Percentiles rank a stretch among this genome's conserved stretches.
These are phyloP conservation scores for Cottus gobio DNA, from an alignment of 2,113 vertebrate genomes.

Conservation along the genomic window DNA sequence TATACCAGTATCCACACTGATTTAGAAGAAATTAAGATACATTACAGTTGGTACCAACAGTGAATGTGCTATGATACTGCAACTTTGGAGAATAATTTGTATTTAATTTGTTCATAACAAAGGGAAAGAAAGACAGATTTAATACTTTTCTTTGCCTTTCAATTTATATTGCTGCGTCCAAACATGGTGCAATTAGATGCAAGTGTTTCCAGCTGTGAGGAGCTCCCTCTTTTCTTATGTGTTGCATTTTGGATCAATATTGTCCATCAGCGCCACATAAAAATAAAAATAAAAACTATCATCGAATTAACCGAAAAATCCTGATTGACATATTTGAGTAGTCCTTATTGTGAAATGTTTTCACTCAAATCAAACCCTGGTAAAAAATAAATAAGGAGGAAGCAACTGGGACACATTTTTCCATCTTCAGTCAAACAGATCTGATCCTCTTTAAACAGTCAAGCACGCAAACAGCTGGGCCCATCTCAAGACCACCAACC, in stretches of 20 bases:
- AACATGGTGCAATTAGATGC: background rate
- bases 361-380: background rate
- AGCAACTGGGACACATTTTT: conserved; percentile 32
- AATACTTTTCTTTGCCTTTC: background rate
- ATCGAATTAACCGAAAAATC: background rate
- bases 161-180: background rate
- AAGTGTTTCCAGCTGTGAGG: background rate
- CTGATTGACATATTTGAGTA: background rate
- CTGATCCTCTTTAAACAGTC: conserved; percentile 32
- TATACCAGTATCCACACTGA: background rate
- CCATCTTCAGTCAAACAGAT: conserved; percentile 35
- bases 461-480: conserved; percentile 22
- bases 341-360: background rate
- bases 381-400: conserved; percentile 15
- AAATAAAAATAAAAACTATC: background rate
- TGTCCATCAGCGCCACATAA: background rate
- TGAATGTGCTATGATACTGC: background rate
- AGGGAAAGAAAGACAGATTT: background rate
- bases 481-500: conserved; percentile 9
- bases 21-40: background rate
- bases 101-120: conserved; percentile 1
- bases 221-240: background rate
- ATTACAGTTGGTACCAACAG: conserved; percentile 2
- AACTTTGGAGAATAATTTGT: background rate
- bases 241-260: background rate